Conservation (phyloP, 1,140 invertebrate species). For the Oedothorax gibbosus region DNA sequence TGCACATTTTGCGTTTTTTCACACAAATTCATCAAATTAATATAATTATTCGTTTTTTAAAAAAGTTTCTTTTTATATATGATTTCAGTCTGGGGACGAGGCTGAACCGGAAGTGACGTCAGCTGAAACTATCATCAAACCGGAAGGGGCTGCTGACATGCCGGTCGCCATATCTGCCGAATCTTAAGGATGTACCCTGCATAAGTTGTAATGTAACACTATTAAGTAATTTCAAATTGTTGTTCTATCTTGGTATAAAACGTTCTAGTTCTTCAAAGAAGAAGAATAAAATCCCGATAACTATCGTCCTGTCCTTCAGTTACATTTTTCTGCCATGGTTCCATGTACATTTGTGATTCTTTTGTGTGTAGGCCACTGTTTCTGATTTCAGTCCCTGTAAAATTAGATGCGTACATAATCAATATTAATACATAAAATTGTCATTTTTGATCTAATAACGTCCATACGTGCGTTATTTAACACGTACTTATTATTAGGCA, state of each 20-base stretch:
- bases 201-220: conserved; percentile 26
- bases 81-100: conserved; percentile 2
- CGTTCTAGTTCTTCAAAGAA: conserved; percentile 37
- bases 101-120: neutral
- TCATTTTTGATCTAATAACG: too few species aligned
- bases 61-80: too few species aligned
- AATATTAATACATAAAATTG: neutral
- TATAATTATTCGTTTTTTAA: too few species aligned
- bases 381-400: conserved; percentile 10
- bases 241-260: conserved; percentile 47
- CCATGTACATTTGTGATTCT: conserved; percentile 2
- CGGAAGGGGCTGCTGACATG: conserved; percentile 23
- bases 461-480: too few species aligned
- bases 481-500: too few species aligned
- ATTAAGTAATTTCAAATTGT: conserved; percentile 34
- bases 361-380: conserved; percentile 30
- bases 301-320: conserved; percentile 16
- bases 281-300: conserved; percentile 23
- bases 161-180: conserved; percentile 35
- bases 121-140: conserved; percentile 36
- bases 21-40: too few species aligned
- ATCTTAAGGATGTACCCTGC: conserved; percentile 34
- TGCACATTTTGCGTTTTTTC: too few species aligned
- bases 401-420: neutral
- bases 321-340: conserved; percentile 10